Base-by-base conservation (phyloP, 2,113 vertebrate genomes). In the Porphyrio hochstetteri region DNA sequence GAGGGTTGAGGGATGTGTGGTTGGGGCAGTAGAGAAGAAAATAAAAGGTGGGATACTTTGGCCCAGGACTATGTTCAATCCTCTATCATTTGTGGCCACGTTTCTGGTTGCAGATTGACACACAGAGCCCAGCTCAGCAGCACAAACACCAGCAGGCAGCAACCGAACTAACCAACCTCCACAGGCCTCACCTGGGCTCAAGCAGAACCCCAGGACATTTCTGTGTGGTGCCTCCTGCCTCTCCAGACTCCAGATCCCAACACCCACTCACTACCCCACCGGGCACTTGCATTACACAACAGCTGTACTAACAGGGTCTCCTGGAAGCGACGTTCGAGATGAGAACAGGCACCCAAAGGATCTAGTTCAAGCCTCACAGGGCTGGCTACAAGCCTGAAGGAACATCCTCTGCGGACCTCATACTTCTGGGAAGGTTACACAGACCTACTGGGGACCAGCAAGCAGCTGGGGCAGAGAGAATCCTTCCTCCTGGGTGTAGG, bases 1-100 rank as follows among this genome's bases (percentile, higher is more conserved):
- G 8, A n/a, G 17, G 2, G 11, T 13, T 31, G 3, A 16, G 65
- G 48, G 42, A 24, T 28, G 6, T 0, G 5, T 12, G 21, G 7
- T 6, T 23, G 68, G 28, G 55, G 31, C 60, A 82, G 50, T 3
- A 87, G 28, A 46, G 21, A 3, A 21, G 15, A 46, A 42, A 33
- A 50, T 8, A 81, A 67, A 16, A 20, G 16, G 5, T 9, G 40
- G 33, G 15, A 48, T 20, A 35, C 13, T 1, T 38, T 42, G 19
- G 60, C 19, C 31, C 64, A 44, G 64, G 53, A 35, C 31, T 50
- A 27, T 31, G 67, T 63, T 64, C 17, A 4, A 4, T 3, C 33
- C 25, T 42, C 5, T 0, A 2, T 8, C 36, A 10, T 31, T 21
- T 71, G 29, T 9, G 20, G 48, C 17, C 52, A 8, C 0, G 0